Conservation (phyloP, 2,797 vertebrate species). For the Alectoris magna region DNA sequence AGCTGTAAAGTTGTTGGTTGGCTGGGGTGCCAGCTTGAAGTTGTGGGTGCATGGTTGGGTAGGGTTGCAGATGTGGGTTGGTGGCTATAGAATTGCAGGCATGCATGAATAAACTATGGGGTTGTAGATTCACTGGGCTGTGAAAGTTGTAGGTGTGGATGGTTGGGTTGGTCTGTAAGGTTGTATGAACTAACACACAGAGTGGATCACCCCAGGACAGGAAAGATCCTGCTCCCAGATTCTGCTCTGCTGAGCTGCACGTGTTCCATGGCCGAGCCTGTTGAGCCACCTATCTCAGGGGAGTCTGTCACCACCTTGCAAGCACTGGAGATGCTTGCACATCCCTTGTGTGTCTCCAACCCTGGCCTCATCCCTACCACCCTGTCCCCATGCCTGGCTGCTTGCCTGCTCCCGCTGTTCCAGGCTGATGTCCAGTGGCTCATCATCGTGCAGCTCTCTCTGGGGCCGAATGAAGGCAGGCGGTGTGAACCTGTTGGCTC, state of each 20-base stretch:
- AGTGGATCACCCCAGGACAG: neutral
- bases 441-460: slow-evolving; percentile 88
- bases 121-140: neutral
- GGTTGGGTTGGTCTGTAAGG: neutral
- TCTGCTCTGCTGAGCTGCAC: neutral
- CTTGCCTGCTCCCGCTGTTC: slow-evolving; percentile 88
- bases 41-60: neutral
- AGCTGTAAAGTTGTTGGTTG: neutral
- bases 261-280: neutral
- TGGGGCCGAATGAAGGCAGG: slow-evolving; percentile 92
- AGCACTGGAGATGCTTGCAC: too few relatives aligned
- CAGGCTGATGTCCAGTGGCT: slow-evolving; percentile 86
- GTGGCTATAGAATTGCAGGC: neutral
- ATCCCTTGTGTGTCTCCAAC: fast-evolving
- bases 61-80: neutral
- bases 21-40: neutral
- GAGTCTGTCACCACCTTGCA: fast-evolving
- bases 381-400: fast-evolving
- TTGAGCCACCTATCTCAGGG: neutral
- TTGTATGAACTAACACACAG: neutral
- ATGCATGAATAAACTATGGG: neutral
- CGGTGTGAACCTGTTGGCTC: slow-evolving; percentile 87
- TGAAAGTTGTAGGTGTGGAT: neutral
- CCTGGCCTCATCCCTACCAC: neutral
- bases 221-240: neutral